phyloP scores from a whole-genome alignment of 2,113 vertebrate genomes.

The Alaudala cheleensis region DNA sequence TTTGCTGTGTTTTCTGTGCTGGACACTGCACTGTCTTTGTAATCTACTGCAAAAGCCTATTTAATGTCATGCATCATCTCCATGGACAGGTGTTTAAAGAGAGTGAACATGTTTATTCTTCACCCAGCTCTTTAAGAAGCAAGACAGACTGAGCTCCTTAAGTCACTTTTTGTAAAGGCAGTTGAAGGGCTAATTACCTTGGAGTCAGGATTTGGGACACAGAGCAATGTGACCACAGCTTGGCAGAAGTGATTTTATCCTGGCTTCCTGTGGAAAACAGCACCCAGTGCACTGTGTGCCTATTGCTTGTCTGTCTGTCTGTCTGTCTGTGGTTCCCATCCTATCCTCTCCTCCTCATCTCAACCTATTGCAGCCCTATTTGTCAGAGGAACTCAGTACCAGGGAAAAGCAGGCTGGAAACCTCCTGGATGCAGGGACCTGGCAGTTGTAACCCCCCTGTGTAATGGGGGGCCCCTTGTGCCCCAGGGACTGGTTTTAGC shows the following conservation, averaged over 20 bases:
- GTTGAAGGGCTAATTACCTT: neutral
- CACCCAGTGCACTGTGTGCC: neutral
- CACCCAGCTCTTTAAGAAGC: neutral
- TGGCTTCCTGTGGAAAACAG: neutral
- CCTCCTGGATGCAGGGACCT: neutral
- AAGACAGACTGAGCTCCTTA: neutral
- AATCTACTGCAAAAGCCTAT: neutral
- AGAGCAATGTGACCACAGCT: neutral
- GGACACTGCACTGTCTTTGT: neutral
- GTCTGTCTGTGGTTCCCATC: neutral
- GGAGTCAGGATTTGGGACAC: neutral
- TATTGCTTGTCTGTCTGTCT: neutral
- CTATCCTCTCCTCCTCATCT: neutral
- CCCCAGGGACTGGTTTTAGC: neutral
- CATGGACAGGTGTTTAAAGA: neutral
- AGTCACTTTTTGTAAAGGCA: neutral
- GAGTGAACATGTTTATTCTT: neutral
- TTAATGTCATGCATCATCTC: neutral
- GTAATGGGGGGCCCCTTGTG: accelerated
- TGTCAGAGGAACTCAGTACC: neutral
- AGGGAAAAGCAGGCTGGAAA: neutral
- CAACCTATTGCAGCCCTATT: neutral
- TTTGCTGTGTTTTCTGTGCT: neutral
- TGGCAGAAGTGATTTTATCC: neutral
- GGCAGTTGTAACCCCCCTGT: neutral